Evolutionary conservation across 2,888 invertebrate genomes (phyloP).

Genomic region (Unio delphinus): DNA sequence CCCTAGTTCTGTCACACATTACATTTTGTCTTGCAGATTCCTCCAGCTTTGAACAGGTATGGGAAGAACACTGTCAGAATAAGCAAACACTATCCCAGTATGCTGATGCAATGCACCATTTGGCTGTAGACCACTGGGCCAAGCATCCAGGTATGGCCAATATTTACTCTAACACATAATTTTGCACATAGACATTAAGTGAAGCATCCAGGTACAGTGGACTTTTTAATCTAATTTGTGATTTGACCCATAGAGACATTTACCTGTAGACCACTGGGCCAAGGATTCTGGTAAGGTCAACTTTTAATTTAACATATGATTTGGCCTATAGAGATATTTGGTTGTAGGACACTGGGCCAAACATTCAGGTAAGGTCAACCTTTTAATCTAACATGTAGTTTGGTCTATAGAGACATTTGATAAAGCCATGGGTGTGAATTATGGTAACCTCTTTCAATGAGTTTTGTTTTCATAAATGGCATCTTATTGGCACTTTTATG

Average conservation of each 20-base stretch:
- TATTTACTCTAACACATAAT: background rate
- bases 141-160: constrained; percentile 32
- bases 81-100: constrained; percentile 53
- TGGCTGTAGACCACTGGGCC: constrained; percentile 67
- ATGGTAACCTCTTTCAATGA: too few species aligned
- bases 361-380: background rate
- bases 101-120: constrained; percentile 67
- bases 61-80: constrained; percentile 64
- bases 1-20: background rate
- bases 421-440: too few species aligned
- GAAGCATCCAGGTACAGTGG: background rate
- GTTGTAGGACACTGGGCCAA: background rate
- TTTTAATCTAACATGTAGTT: too few species aligned
- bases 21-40: constrained; percentile 37
- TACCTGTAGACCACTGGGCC: constrained; percentile 65
- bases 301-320: background rate
- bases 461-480: too few species aligned
- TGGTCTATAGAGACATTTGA: too few species aligned
- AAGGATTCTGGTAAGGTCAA: constrained; percentile 31
- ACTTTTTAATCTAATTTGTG: too few species aligned
- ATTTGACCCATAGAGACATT: too few species aligned
- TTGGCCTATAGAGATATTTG: background rate
- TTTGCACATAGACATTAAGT: background rate
- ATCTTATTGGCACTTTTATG: too few species aligned
- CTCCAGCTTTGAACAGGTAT: constrained; percentile 53